These are phyloP conservation scores for Lepilemur ruficaudatus DNA, from an alignment of 2,797 vertebrate genomes.

Conservation along the genomic window DNA sequence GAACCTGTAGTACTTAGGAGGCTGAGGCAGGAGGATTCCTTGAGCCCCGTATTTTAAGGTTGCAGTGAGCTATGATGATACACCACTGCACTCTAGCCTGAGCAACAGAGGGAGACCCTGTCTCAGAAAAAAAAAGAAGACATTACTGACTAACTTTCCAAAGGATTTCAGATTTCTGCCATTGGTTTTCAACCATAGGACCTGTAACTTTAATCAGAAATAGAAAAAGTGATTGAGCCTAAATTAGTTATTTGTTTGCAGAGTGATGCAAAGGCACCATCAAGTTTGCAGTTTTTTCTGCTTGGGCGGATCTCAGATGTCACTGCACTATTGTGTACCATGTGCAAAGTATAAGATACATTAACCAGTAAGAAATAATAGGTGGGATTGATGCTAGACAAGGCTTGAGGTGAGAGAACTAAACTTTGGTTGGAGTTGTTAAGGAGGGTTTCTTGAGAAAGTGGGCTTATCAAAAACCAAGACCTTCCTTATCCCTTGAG, in stretches of 20 bases:
- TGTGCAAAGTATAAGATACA: not conserved
- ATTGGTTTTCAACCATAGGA: not conserved
- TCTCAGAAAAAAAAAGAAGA: not conserved
- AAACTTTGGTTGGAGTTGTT: not conserved
- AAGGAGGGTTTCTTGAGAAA: not conserved
- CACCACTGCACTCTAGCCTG: no score
- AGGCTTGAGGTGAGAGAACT: not conserved
- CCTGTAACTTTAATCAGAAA: slow-evolving; percentile 13
- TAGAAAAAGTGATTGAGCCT: not conserved
- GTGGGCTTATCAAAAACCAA: not conserved
- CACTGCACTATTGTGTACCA: not conserved
- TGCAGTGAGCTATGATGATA: no score
- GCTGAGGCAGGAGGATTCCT: no score
- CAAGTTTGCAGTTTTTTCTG: not conserved
- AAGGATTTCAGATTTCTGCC: not conserved
- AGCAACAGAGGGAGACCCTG: no score
- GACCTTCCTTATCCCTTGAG: not conserved
- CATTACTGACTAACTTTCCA: not conserved
- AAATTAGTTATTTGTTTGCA: not conserved
- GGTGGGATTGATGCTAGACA: not conserved
- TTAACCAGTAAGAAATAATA: not conserved
- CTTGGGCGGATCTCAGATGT: not conserved
- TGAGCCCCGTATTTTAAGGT: no score
- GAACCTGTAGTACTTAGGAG: no score
- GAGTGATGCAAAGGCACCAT: not conserved